Evolutionary conservation across 1,140 invertebrate species (phyloP).

Genomic region (Panagrolaimus sp.): DNA sequence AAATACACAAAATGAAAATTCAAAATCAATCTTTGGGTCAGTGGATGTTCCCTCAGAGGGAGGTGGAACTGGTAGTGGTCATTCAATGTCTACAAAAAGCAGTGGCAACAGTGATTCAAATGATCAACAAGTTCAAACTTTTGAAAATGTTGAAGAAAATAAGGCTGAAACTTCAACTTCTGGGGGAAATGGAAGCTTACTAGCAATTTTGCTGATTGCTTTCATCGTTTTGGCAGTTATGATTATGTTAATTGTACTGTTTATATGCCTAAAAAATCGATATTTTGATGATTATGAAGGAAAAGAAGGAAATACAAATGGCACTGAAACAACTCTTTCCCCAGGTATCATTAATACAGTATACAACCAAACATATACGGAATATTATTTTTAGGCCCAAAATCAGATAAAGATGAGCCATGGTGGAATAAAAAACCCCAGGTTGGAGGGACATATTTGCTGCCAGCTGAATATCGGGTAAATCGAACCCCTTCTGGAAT

Average conservation of each 20-base stretch:
- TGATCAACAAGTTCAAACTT: background rate
- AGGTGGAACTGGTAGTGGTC: no score
- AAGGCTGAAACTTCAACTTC: background rate
- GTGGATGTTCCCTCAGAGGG: no score
- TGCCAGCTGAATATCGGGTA: constrained; percentile 5
- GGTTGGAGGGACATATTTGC: constrained; percentile 2
- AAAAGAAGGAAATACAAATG: constrained; percentile 6
- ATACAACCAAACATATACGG: constrained; percentile 1
- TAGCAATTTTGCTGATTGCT: constrained; percentile 30
- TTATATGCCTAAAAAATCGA: constrained; percentile 24
- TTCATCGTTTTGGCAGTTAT: constrained; percentile 30
- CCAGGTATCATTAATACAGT: background rate
- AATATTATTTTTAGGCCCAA: no score
- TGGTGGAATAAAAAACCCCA: background rate
- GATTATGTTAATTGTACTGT: constrained; percentile 34
- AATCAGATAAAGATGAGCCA: background rate
- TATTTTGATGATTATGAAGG: constrained; percentile 21
- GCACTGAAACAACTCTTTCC: background rate
- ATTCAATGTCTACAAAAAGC: no score
- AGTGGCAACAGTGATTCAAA: no score
- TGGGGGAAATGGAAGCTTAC: constrained; percentile 16
- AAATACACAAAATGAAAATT: no score
- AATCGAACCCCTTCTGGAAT: constrained; percentile 12
- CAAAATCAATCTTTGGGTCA: no score
- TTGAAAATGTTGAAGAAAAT: constrained; percentile 5